Evolutionary conservation across 2,797 vertebrate genomes (phyloP).

Genomic region (Eidolon dupreanum): DNA sequence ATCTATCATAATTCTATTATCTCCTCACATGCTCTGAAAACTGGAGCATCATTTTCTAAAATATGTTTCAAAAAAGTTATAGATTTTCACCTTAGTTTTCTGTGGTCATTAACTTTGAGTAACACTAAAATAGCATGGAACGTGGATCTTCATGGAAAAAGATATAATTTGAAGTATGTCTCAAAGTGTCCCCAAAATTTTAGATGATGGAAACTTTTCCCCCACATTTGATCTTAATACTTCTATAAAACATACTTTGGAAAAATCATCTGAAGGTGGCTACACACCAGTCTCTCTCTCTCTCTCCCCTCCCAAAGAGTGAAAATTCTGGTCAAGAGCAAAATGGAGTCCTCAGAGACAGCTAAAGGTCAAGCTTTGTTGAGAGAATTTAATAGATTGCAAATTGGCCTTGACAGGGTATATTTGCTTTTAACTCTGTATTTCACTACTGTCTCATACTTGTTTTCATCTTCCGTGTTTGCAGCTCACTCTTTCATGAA

Average conservation of each 20-base stretch:
- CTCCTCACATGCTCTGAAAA: not conserved
- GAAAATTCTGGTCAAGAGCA: not conserved
- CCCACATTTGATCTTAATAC: not conserved
- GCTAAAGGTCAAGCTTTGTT: not conserved
- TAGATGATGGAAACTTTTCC: not conserved
- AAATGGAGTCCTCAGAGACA: not conserved
- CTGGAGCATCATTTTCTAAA: not conserved
- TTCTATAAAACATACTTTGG: not conserved
- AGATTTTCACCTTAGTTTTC: not conserved
- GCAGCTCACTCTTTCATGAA: not conserved
- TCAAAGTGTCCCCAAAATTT: not conserved
- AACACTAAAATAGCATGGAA: not conserved
- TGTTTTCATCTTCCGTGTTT: not conserved
- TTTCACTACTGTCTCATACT: not conserved
- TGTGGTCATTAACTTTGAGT: not conserved
- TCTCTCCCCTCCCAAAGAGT: not conserved
- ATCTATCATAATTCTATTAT: not conserved
- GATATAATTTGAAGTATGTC: not conserved
- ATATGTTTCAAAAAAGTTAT: not conserved
- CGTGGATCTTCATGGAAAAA: not conserved
- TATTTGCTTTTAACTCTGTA: not conserved
- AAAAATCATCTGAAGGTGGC: not conserved
- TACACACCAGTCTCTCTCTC: not conserved
- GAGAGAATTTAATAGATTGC: not conserved
- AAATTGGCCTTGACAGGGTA: not conserved